phyloP scores from a whole-genome alignment of 2,797 vertebrate species.

The Diglossa cyanea region DNA sequence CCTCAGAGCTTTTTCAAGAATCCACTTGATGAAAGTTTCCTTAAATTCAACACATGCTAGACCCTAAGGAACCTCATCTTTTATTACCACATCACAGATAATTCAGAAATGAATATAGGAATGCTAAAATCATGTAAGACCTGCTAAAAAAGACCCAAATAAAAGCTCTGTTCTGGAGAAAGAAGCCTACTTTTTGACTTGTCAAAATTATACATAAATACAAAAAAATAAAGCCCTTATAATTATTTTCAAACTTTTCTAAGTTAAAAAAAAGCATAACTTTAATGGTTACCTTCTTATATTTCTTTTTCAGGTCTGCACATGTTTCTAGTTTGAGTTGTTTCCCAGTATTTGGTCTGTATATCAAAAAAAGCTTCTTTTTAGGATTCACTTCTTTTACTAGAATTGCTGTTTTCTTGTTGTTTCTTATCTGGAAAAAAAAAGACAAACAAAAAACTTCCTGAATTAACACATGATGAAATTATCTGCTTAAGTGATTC shows the following conservation, averaged over 20 bases:
- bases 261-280: not conserved
- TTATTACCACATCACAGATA: not conserved
- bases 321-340: conserved; percentile 95
- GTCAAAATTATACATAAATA: not conserved
- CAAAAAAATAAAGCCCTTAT: not conserved
- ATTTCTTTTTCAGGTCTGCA: conserved; percentile 93
- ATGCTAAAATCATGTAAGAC: not conserved
- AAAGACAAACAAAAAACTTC: not conserved
- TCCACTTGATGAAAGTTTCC: not conserved
- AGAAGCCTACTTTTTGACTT: not conserved
- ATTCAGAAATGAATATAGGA: not conserved
- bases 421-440: conserved; percentile 89
- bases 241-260: accelerated
- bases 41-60: not conserved
- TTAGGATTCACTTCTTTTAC: conserved; percentile 95
- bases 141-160: not conserved
- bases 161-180: not conserved
- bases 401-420: conserved; percentile 94
- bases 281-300: conserved; percentile 87
- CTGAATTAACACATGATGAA: accelerated
- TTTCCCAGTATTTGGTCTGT: conserved; percentile 95
- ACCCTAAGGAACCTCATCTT: not conserved
- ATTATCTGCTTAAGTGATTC: not conserved
- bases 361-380: conserved; percentile 95
- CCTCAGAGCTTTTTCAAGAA: not conserved